phyloP scores from a whole-genome alignment of 37 sponge, comb jelly and placozoan species.

The Cliona cf. orientalis region DNA sequence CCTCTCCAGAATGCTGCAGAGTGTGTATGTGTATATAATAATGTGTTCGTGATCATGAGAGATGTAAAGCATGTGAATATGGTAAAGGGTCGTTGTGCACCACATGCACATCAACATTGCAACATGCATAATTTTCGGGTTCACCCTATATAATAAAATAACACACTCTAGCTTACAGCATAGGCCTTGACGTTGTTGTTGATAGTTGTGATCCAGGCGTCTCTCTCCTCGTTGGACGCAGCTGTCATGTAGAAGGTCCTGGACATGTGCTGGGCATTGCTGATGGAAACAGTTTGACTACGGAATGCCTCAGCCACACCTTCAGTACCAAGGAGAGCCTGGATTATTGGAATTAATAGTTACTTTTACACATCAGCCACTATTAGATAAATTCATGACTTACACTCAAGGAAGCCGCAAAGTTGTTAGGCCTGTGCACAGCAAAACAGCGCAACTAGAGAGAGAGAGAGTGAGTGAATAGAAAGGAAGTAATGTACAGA shows the following conservation, averaged over 20 bases:
- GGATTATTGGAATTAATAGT: background rate
- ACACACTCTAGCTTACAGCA: slow-evolving; percentile 11
- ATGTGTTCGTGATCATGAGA: background rate
- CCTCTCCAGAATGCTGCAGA: slow-evolving; percentile 11
- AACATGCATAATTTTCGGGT: background rate
- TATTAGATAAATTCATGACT: slow-evolving; percentile 12
- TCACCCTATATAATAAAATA: background rate
- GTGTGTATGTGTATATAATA: background rate
- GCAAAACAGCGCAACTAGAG: slow-evolving; percentile 60
- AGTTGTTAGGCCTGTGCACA: slow-evolving; percentile 71
- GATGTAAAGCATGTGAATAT: background rate
- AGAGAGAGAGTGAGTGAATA: background rate
- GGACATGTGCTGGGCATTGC: slow-evolving; percentile 49
- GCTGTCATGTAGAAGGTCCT: slow-evolving; percentile 76
- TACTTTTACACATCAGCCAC: background rate
- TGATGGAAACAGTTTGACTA: slow-evolving; percentile 56
- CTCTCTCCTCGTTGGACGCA: slow-evolving; percentile 60
- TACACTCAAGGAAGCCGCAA: slow-evolving; percentile 60
- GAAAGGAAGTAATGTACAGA: too few relatives aligned
- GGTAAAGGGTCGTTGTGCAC: background rate
- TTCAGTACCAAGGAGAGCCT: slow-evolving; percentile 48
- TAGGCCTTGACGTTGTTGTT: slow-evolving; percentile 54
- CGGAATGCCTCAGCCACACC: slow-evolving; percentile 69
- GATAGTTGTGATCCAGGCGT: slow-evolving; percentile 60
- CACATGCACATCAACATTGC: background rate